Evolutionary conservation across 1,140 invertebrate species (phyloP).

Genomic region (Colletes latitarsis): DNA sequence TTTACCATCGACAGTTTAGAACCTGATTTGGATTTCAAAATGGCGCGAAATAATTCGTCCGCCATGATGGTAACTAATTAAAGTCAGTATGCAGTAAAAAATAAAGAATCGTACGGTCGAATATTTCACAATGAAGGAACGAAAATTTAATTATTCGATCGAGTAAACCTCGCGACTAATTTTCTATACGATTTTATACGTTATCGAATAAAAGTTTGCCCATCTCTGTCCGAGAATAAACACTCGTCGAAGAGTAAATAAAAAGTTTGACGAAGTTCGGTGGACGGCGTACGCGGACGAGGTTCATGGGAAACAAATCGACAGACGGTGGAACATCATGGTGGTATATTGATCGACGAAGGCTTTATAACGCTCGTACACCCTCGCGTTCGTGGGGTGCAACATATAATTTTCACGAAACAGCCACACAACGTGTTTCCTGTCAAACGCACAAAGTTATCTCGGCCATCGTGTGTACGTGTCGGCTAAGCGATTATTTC

Average conservation of each 20-base stretch:
- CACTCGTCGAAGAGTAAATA: neutral
- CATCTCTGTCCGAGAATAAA: too few relatives aligned
- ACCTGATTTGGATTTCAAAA: too few relatives aligned
- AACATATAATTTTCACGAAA: conserved; percentile 43
- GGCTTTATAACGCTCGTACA: conserved; percentile 27
- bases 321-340: conserved; percentile 25
- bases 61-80: too few relatives aligned
- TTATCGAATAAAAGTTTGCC: too few relatives aligned
- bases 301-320: conserved; percentile 39
- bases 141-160: too few relatives aligned
- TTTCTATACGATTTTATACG: too few relatives aligned
- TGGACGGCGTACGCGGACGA: neutral
- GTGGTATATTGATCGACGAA: conserved; percentile 44
- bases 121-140: too few relatives aligned
- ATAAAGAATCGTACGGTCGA: too few relatives aligned
- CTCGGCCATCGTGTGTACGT: neutral
- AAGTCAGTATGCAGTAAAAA: too few relatives aligned
- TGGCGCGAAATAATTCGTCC: too few relatives aligned
- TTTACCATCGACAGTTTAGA: too few relatives aligned
- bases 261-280: neutral
- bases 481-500: conserved; percentile 14
- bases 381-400: conserved; percentile 20
- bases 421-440: conserved; percentile 31
- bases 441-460: conserved; percentile 42
- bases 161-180: too few relatives aligned